phyloP scores from a whole-genome alignment of 2,888 invertebrate species.

The Onthophagus sagittarius region DNA sequence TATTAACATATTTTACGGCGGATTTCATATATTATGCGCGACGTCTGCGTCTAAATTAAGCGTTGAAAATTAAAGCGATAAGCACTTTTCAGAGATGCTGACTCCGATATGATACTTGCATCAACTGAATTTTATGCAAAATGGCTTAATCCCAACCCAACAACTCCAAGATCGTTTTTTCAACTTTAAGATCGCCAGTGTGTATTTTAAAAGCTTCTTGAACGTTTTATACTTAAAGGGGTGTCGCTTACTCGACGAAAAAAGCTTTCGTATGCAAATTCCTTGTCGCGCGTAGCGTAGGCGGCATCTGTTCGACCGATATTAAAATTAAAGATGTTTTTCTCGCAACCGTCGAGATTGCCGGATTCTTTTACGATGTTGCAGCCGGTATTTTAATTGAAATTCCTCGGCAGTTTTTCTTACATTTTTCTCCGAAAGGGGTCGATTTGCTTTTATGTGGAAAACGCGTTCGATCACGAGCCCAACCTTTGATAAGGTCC shows the following conservation, averaged over 20 bases:
- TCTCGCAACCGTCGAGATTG: neutral
- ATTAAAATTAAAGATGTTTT: conserved; percentile 11
- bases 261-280: neutral
- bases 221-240: neutral
- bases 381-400: conserved; percentile 28
- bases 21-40: neutral
- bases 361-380: conserved; percentile 4
- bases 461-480: neutral
- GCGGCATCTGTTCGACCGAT: neutral
- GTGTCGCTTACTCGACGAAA: neutral
- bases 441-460: neutral
- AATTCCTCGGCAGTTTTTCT: conserved; percentile 20
- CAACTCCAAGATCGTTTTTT: neutral
- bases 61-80: neutral
- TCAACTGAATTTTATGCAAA: neutral
- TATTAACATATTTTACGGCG: neutral
- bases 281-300: neutral
- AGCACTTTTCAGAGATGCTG: neutral
- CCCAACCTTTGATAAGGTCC: neutral
- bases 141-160: neutral
- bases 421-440: conserved; percentile 4
- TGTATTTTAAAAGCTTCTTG: too few species aligned
- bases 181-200: neutral
- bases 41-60: neutral
- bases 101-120: neutral